Percentiles rank a stretch among this genome's conserved stretches.
These are phyloP conservation scores for Venturia canescens DNA, from an alignment of 1,140 invertebrate genomes.

Conservation along the genomic window DNA sequence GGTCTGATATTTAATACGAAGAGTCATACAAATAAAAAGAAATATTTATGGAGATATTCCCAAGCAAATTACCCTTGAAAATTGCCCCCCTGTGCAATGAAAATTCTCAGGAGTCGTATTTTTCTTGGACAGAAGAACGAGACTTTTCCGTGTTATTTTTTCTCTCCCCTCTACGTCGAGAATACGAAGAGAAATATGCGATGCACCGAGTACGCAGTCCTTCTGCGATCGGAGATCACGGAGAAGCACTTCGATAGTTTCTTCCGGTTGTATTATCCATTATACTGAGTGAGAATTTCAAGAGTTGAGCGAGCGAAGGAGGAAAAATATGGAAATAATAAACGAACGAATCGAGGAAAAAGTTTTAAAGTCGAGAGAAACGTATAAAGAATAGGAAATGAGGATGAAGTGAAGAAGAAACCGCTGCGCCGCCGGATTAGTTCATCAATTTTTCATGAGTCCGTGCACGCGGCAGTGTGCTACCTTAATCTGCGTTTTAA, in stretches of 20 bases:
- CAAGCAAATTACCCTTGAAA: too few relatives aligned
- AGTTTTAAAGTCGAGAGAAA: neutral
- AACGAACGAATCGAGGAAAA: slow-evolving; percentile 18
- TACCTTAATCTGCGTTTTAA: slow-evolving; percentile 41
- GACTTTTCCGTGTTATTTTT: neutral
- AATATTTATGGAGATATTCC: neutral
- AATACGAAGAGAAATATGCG: neutral
- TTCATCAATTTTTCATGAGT: slow-evolving; percentile 45
- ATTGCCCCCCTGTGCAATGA: too few relatives aligned
- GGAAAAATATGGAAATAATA: slow-evolving; percentile 30
- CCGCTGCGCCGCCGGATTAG: slow-evolving; percentile 33
- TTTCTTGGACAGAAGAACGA: too few relatives aligned
- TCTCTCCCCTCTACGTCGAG: neutral
- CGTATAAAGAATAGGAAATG: slow-evolving; percentile 26
- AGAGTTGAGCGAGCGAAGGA: slow-evolving; percentile 9
- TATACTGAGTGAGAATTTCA: neutral
- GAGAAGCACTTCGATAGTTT: neutral
- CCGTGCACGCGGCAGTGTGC: neutral
- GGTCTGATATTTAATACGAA: too few relatives aligned
- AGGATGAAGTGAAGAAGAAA: slow-evolving; percentile 35
- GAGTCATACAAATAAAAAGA: too few relatives aligned
- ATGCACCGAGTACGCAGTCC: neutral
- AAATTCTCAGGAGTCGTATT: too few relatives aligned
- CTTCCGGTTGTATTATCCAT: neutral
- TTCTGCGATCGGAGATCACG: neutral